phyloP scores from a whole-genome alignment of 2,888 invertebrate genomes.

The Tryphoninae sp. region DNA sequence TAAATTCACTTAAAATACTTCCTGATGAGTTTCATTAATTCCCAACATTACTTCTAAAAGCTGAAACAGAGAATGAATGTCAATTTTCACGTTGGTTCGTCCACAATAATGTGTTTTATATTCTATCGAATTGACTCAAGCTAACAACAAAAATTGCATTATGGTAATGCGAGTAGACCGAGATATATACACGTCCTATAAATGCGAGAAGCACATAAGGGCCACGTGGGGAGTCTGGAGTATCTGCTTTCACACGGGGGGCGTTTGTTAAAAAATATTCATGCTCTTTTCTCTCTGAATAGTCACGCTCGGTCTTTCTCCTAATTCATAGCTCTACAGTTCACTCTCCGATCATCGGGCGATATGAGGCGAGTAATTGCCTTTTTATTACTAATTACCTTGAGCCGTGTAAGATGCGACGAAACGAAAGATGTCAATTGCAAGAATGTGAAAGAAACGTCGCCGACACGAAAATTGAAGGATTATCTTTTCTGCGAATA shows the following conservation, averaged over 20 bases:
- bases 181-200: background rate
- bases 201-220: background rate
- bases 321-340: conserved; percentile 27
- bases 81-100: too few relatives aligned
- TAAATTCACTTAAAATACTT: too few relatives aligned
- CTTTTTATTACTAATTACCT: conserved; percentile 25
- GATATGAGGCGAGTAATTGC: conserved; percentile 29
- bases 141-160: background rate
- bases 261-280: conserved; percentile 47
- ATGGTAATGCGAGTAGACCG: conserved; percentile 17
- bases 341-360: background rate
- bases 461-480: conserved; percentile 79
- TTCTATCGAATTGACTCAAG: too few relatives aligned
- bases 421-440: conserved; percentile 62
- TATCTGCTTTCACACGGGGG: conserved; percentile 59
- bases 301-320: conserved; percentile 49
- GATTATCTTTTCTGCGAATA: conserved; percentile 84
- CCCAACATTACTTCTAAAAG: too few relatives aligned
- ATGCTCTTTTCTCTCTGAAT: conserved; percentile 37
- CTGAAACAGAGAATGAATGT: too few relatives aligned
- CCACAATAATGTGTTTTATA: too few relatives aligned
- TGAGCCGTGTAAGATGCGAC: conserved; percentile 10
- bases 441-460: conserved; percentile 64
- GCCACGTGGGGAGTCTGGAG: conserved; percentile 60
- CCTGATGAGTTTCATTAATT: too few relatives aligned